Conservation (phyloP, 53 echinoderm and acorn worm genomes). For the Zoroaster sp. region DNA sequence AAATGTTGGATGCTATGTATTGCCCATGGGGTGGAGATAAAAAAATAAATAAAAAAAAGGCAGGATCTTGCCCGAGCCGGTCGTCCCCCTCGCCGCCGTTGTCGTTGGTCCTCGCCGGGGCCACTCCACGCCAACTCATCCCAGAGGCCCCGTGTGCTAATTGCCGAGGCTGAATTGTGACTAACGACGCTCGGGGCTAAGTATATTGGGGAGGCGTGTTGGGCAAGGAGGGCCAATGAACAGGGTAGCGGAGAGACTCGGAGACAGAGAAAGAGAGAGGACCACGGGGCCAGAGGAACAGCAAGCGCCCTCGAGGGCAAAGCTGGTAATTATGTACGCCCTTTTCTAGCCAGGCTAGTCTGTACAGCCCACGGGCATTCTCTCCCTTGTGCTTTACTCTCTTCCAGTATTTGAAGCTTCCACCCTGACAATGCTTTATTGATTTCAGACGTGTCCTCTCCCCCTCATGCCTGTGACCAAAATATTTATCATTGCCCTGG, state of each 20-base stretch:
- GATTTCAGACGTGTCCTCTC: slow-evolving; percentile 44
- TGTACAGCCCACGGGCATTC: slow-evolving; percentile 31
- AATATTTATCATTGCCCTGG: slow-evolving; percentile 56
- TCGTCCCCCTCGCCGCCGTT: not conserved
- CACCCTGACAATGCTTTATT: slow-evolving; percentile 44
- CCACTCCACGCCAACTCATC: slow-evolving; percentile 34
- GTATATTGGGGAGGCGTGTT: slow-evolving; percentile 55
- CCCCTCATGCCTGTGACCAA: slow-evolving; percentile 33
- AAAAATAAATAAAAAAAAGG: not conserved
- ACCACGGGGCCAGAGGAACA: not conserved
- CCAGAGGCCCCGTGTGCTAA: slow-evolving; percentile 21
- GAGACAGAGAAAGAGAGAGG: not conserved
- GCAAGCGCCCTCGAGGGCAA: slow-evolving; percentile 5
- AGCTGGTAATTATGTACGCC: slow-evolving; percentile 54
- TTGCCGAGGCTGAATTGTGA: slow-evolving; percentile 51
- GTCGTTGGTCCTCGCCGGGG: not conserved
- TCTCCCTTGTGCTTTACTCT: not conserved
- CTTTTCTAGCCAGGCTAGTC: slow-evolving; percentile 46
- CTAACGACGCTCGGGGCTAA: slow-evolving; percentile 49
- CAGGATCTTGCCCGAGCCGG: not conserved
- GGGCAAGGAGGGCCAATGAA: slow-evolving; percentile 10
- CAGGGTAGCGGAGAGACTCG: not conserved
- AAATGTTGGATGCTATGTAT: slow-evolving; percentile 46
- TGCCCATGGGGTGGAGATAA: not conserved
- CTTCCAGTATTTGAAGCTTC: slow-evolving; percentile 25